Evolutionary conservation across 2,888 invertebrate genomes (phyloP).

Genomic region (Tenthredo distinguenda): DNA sequence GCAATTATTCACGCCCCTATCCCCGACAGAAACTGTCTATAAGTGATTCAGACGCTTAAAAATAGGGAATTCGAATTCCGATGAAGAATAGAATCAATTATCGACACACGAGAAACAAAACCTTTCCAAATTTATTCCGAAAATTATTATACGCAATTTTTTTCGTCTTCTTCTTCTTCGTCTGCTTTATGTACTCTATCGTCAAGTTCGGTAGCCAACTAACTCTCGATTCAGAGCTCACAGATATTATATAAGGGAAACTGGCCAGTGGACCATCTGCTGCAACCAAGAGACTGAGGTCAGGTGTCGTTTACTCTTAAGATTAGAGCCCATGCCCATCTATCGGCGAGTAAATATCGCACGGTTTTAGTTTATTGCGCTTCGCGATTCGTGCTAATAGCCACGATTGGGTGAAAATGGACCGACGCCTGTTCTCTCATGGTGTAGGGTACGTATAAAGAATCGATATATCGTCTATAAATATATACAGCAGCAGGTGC

Average conservation of each 20-base stretch:
- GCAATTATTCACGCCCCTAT: constrained; percentile 26
- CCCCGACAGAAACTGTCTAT: neutral
- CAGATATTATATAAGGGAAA: constrained; percentile 43
- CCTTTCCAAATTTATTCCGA: constrained; percentile 16
- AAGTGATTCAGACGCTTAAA: neutral
- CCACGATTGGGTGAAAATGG: neutral
- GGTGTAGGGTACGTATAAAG: neutral
- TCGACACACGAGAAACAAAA: constrained; percentile 35
- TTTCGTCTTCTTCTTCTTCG: neutral
- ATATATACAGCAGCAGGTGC: neutral
- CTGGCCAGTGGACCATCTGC: constrained; percentile 36
- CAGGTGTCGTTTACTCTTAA: constrained; percentile 48
- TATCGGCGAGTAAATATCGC: constrained; percentile 16
- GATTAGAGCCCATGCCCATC: neutral
- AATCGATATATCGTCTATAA: neutral
- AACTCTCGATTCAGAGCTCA: constrained; percentile 19
- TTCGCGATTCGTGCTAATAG: constrained; percentile 13
- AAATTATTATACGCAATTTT: neutral
- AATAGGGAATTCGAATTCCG: neutral
- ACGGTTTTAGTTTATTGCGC: constrained; percentile 22
- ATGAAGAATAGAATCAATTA: constrained; percentile 5
- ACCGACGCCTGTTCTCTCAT: neutral
- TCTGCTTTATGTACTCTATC: neutral
- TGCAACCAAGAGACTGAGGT: constrained; percentile 30
- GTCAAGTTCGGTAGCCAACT: constrained; percentile 15